Evolutionary conservation across 2,113 vertebrate genomes (phyloP), one percentile per base, ranked within the genome.

Genomic region (Pyrgilauda ruficollis): DNA sequence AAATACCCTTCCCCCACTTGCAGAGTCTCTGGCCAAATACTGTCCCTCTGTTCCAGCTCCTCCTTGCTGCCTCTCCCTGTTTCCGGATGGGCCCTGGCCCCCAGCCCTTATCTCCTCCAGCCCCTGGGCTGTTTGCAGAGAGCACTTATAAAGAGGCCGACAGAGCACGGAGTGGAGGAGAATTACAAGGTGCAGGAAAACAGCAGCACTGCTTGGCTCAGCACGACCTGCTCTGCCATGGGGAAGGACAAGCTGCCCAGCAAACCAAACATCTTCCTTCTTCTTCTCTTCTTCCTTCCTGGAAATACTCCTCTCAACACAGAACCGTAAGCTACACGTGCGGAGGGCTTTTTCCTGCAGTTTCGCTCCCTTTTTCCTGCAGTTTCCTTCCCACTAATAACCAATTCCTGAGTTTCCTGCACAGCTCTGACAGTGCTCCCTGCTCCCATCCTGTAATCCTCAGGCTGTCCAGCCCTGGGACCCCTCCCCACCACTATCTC

Each of bases 101-200:
- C 72, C 76, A 95, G 95, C 94, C 95, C 67, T 97, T 94, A 95
- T 93, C 94, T 96, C 43, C 85, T 96, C 94, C 90, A 94, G 82
- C 67, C 90, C 88, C 50, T 43, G 92, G 82, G 85, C 83, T 96
- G 90, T 95, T 94, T 96, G 13, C 94, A 81, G 67, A 97, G 63
- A 77, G 83, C 83, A 33, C 26, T 15, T 95, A 95, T 94, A 94
- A 96, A 95, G 80, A 66, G 90, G 90, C 95, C 93, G 79, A 86
- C 85, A 23, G 88, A 90, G 92, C 85, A 80, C 37, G 66, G 56
- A 85, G 88, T 46, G 72, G 61, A 77, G 59, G 16, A 5, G 63
- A 83, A 86, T 58, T 86, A 69, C 90, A 90, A 92, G 90, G 95
- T 88, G 75, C 88, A 77, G 85, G 67, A 53, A 85, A 95, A 91